phyloP scores from a whole-genome alignment of 2,888 invertebrate genomes.

The Serripes groenlandicus region DNA sequence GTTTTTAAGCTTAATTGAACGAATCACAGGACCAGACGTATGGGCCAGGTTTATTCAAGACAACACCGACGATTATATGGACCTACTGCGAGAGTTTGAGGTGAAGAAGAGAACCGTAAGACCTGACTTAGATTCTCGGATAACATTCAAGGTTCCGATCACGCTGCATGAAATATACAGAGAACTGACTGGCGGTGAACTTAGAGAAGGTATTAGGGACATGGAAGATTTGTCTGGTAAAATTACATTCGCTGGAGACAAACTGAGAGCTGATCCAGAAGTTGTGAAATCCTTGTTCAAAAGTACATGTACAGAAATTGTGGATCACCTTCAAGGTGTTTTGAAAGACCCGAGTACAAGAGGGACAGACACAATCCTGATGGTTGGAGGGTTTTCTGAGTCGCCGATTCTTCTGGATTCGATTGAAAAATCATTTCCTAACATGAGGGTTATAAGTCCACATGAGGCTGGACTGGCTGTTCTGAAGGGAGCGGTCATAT shows the following conservation, averaged over 20 bases:
- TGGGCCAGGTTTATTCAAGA: slow-evolving; percentile 34
- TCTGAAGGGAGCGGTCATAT: slow-evolving; percentile 46
- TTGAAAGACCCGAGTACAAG: slow-evolving; percentile 17
- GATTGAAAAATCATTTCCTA: slow-evolving; percentile 26
- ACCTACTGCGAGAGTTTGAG: slow-evolving; percentile 49
- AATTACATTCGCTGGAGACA: slow-evolving; percentile 40
- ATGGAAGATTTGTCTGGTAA: slow-evolving; percentile 18
- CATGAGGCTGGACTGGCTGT: slow-evolving; percentile 49
- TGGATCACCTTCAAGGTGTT: slow-evolving; percentile 13
- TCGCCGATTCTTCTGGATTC: slow-evolving; percentile 42
- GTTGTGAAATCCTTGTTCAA: slow-evolving; percentile 18
- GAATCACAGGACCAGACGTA: slow-evolving; percentile 12
- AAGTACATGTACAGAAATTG: slow-evolving; percentile 12
- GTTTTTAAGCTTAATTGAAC: slow-evolving; percentile 38
- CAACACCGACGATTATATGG: slow-evolving; percentile 28
- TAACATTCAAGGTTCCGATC: slow-evolving; percentile 48
- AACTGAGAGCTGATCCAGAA: slow-evolving; percentile 41
- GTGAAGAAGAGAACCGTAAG: slow-evolving; percentile 37
- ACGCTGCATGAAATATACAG: slow-evolving; percentile 45
- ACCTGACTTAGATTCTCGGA: slow-evolving; percentile 35
- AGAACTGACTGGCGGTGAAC: slow-evolving; percentile 27
- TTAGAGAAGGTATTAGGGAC: slow-evolving; percentile 22
- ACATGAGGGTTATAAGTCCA: slow-evolving; percentile 48
- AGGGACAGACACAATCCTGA: slow-evolving; percentile 35
- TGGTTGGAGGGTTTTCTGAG: slow-evolving; percentile 65